Evolutionary conservation across 2,797 vertebrate species (phyloP), one percentile per base, ranked within the genome.

Genomic region (Manis crassicaudata): DNA sequence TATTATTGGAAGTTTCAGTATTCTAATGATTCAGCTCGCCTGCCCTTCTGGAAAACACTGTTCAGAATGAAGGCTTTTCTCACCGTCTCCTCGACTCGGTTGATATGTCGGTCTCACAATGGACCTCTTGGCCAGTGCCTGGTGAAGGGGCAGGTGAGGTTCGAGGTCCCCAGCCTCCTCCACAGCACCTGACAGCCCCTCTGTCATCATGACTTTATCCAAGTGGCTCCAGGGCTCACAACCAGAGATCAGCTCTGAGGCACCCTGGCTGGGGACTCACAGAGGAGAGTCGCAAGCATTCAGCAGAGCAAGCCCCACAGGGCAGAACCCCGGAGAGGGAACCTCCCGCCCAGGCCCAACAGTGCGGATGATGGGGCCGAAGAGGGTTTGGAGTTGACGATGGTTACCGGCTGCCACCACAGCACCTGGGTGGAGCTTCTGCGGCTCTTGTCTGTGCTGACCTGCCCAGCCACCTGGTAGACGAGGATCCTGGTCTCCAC

Each of bases 11-110:
- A 67, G 73, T 52, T 11, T 10, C 7, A 23, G 18, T 11, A 35
- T 35, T 8, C 37, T 16, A n/a, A 6, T 23, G n/a, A 43, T 1
- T 76, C 23, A 25, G 60, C 50, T 58, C 0, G 0, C 25, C n/a
- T 6, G 56, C 40, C 27, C 67, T 32, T 50, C 88, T 80, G 5
- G 29, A 32, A 54, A 60, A 52, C 60, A 5, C 32, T 16, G n/a
- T 23, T 1, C 12, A 11, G 2, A 46, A 6, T 7, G 35, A 29
- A 43, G 11, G 17, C 2, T n/a, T 62, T 70, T 60, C 23, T 9
- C 21, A 27, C 60, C 29, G 3, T 16, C 25, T 56, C 81, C 79
- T 46, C n/a, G 40, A 52, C 73, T 23, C 29, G 1, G 54, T 1
- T 13, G 21, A 80, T 3, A 10, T 40, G 37, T 2, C 13, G 2